Evolutionary conservation across 2,113 vertebrate species (phyloP).

Genomic region (Dasypus novemcinctus): DNA sequence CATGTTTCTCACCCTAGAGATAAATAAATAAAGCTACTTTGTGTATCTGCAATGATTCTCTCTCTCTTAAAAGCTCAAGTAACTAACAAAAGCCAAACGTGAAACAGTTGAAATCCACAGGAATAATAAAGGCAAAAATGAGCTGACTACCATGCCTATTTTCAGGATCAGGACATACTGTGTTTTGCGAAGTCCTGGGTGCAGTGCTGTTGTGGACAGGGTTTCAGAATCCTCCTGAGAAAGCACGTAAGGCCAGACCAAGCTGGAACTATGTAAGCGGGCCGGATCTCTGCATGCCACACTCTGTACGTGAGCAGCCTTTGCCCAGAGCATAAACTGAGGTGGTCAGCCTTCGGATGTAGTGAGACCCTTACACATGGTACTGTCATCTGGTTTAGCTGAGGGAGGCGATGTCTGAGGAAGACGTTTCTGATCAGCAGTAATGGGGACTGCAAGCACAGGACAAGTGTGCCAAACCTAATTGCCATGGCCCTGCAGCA

Average conservation of each 20-base stretch:
- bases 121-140: neutral
- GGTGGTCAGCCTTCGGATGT: neutral
- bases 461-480: neutral
- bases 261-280: no score
- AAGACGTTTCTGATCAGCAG: neutral
- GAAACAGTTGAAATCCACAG: neutral
- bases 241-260: no score
- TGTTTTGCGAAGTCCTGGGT: neutral
- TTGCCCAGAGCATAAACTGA: neutral
- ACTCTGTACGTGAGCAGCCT: neutral
- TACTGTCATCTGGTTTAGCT: neutral
- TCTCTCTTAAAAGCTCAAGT: neutral
- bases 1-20: neutral
- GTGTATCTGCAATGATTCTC: neutral
- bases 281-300: neutral
- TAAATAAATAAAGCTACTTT: slow-evolving; percentile 56
- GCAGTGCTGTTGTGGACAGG: fast-evolving
- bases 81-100: neutral
- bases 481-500: neutral
- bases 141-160: neutral
- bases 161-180: fast-evolving
- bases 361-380: neutral
- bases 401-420: neutral
- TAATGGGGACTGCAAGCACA: neutral
- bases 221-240: neutral